These are phyloP conservation scores for Galago senegalensis DNA, from an alignment of 2,797 vertebrate genomes.

Conservation along the genomic window DNA sequence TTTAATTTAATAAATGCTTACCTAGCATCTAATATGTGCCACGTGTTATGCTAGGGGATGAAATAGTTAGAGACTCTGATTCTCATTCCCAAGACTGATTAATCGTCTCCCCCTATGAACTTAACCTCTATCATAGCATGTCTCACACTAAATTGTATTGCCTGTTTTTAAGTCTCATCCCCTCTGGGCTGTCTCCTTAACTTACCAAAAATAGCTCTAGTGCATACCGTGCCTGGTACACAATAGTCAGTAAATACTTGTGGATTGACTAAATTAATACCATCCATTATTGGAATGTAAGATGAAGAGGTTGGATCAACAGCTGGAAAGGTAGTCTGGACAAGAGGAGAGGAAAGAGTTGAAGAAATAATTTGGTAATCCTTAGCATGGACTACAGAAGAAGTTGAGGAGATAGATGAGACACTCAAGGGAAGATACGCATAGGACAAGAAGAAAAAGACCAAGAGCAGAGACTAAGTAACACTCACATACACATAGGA, in stretches of 20 bases:
- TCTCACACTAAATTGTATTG: neutral
- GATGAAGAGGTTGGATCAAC: neutral
- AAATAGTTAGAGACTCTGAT: constrained; percentile 25
- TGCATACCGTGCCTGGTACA: neutral
- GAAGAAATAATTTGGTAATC: constrained; percentile 3
- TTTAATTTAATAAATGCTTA: neutral
- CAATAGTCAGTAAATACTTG: neutral
- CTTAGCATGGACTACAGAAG: neutral
- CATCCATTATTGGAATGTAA: neutral
- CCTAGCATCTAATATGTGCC: neutral
- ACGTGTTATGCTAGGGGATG: neutral
- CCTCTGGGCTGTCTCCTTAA: neutral
- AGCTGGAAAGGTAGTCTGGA: neutral
- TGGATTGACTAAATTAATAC: neutral
- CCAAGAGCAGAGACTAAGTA: neutral
- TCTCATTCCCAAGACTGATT: neutral
- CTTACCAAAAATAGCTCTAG: neutral
- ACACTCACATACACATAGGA: neutral
- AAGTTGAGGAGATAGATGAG: neutral
- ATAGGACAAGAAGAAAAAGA: neutral
- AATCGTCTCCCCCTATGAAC: neutral
- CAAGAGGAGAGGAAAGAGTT: neutral
- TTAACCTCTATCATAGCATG: neutral
- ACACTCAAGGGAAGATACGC: neutral
- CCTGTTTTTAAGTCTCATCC: neutral